phyloP scores from a whole-genome alignment of 2,888 invertebrate species.

The Drosophila aldrichi region DNA sequence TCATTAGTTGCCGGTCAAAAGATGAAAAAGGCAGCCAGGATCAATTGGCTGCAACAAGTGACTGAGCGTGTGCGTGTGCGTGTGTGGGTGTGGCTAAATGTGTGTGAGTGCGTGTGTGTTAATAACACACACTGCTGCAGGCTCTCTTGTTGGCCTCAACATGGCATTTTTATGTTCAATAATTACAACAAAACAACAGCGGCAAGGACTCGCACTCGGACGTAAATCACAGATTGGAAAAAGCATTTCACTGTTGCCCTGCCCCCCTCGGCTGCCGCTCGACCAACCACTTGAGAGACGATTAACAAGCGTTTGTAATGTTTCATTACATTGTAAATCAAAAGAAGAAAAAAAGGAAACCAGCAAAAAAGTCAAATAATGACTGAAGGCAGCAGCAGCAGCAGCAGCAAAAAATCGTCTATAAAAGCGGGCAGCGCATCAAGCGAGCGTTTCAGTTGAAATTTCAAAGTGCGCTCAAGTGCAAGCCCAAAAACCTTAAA shows the following conservation, averaged over 20 bases:
- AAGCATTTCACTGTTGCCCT: slow-evolving; percentile 75
- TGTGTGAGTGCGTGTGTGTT: slow-evolving; percentile 59
- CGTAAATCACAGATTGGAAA: slow-evolving; percentile 69
- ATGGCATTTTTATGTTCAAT: slow-evolving; percentile 76
- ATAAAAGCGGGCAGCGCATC: slow-evolving; percentile 69
- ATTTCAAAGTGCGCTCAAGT: slow-evolving; percentile 64
- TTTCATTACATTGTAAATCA: slow-evolving; percentile 76
- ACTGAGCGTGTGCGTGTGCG: background rate
- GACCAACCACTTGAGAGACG: slow-evolving; percentile 46
- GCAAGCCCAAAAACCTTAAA: slow-evolving; percentile 27
- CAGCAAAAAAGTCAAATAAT: slow-evolving; percentile 22
- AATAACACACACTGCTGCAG: slow-evolving; percentile 71
- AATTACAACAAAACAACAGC: slow-evolving; percentile 72
- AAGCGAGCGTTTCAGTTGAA: slow-evolving; percentile 72
- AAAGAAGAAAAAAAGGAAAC: background rate
- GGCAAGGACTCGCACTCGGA: slow-evolving; percentile 17
- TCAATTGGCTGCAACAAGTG: slow-evolving; percentile 50
- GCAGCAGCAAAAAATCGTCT: slow-evolving; percentile 40
- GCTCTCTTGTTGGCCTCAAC: slow-evolving; percentile 46
- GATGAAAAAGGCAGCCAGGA: slow-evolving; percentile 35
- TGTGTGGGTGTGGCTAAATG: slow-evolving; percentile 7
- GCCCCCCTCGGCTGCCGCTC: background rate
- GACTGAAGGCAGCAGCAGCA: slow-evolving; percentile 5
- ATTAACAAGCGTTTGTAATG: slow-evolving; percentile 81
- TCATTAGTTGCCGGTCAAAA: slow-evolving; percentile 42